Base-by-base conservation (phyloP, 2,888 invertebrate genomes). In the Agrotis segetum region DNA sequence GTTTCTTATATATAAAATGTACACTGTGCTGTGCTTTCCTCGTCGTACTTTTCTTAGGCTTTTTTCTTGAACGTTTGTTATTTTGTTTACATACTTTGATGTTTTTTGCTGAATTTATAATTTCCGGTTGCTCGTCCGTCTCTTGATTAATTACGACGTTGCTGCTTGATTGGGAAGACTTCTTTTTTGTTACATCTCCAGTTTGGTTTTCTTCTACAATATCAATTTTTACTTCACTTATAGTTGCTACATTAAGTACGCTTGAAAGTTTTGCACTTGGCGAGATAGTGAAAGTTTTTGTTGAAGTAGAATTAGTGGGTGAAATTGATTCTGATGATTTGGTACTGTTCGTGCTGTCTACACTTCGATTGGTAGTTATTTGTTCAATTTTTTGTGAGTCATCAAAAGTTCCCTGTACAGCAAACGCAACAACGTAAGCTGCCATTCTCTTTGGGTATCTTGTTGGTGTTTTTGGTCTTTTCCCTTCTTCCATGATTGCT, bases 341-440 rank as follows among this genome's bases (percentile, higher is more conserved):
- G 40, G 9, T 17, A 73, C 70, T 72, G 29, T 53, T 70, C 16
- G 63, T 68, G 62, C 83, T 85, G 17, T 87, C 87, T 17, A 77
- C 46, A 49, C 84, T 90, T 70, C 62, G 71, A 69, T 85, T 88
- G 29, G 79, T 85, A 61, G 83, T 81, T 40, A 87, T 84, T 82
- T 86, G 83, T 40, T 88, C 82, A 19, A 84, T 62, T 19, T 83
- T 87, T 13, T 71, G 62, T 2, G 86, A 68, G 47, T 90, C 87
- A 68, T 90, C 89, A 49, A 85, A 84, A n/a, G 85, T 86, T 73
- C 90, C 89, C 53, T 88, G 87, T 9, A 88, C 67, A 21, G 91
- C 79, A 80, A 88, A 90, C 4, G 88, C 88, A 1, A 92, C 89
- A 0, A 90, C 82, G 71, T 85, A 91, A 2, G 88, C 84, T 6